A percentile compares a stretch with the other conserved stretches of the same genome.
Conservation (phyloP, 1,140 invertebrate genomes). For the Drosophila orena region DNA sequence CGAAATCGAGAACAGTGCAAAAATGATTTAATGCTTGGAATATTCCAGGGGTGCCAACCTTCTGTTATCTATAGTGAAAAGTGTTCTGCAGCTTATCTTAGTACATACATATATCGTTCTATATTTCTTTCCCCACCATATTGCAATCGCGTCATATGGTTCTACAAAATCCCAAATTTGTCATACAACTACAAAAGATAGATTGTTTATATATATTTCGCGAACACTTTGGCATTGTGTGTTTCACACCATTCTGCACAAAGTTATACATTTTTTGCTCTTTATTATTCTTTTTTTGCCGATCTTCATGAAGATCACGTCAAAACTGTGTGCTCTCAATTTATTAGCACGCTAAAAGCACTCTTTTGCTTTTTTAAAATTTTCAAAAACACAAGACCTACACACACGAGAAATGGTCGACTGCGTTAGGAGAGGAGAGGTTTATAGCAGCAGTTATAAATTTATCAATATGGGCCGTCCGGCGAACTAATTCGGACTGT, state of each 20-base stretch:
- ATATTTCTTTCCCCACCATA: slow-evolving; percentile 15
- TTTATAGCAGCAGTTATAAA: slow-evolving; percentile 36
- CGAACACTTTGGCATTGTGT: slow-evolving; percentile 17
- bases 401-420: slow-evolving; percentile 36
- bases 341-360: slow-evolving; percentile 53
- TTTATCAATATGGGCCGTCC: slow-evolving; percentile 61
- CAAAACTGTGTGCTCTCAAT: slow-evolving; percentile 58
- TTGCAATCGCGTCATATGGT: slow-evolving; percentile 57
- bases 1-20: slow-evolving; percentile 1
- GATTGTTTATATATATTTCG: slow-evolving; percentile 36
- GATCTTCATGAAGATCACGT: slow-evolving; percentile 64
- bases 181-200: slow-evolving; percentile 43
- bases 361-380: slow-evolving; percentile 45
- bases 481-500: slow-evolving; percentile 63
- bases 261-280: slow-evolving; percentile 57
- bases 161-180: slow-evolving; percentile 55
- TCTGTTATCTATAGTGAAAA: slow-evolving; percentile 56
- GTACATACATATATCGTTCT: slow-evolving; percentile 39
- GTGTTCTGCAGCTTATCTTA: slow-evolving; percentile 61
- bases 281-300: slow-evolving; percentile 42
- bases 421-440: slow-evolving; percentile 29
- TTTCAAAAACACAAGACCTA: slow-evolving; percentile 26
- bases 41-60: slow-evolving; percentile 17
- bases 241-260: slow-evolving; percentile 51
- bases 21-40: slow-evolving; percentile 38